Percentiles rank a stretch among this genome's conserved stretches.
Conservation (phyloP, 2,113 vertebrate species). For the Scopus umbretta region DNA sequence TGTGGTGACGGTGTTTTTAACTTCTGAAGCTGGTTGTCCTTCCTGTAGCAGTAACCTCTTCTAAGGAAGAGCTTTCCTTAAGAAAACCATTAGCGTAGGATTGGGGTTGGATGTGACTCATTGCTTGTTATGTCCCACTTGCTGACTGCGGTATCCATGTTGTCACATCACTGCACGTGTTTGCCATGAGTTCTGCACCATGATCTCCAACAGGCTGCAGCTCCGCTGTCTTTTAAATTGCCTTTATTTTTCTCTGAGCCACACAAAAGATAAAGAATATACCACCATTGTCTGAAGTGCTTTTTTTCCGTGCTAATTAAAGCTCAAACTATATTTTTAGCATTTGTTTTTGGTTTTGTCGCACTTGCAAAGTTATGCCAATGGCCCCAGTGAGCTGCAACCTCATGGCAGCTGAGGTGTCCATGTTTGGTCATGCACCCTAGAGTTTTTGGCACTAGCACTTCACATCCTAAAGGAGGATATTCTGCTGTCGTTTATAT, state of each 20-base stretch:
- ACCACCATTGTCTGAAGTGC: neutral
- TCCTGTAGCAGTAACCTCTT: neutral
- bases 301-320: neutral
- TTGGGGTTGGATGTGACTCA: neutral
- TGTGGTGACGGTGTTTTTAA: neutral
- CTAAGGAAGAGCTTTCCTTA: neutral
- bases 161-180: neutral
- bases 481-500: neutral
- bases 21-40: neutral
- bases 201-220: neutral
- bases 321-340: conserved; percentile 9
- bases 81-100: neutral
- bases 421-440: conserved; percentile 53
- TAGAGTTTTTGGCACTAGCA: conserved; percentile 7
- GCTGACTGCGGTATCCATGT: neutral
- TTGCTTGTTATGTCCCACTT: neutral
- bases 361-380: neutral
- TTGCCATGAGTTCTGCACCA: neutral
- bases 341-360: neutral
- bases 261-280: neutral
- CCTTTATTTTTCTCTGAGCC: neutral
- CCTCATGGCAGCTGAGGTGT: neutral
- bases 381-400: neutral
- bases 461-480: neutral
- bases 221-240: neutral